These are phyloP conservation scores for Macrophya alboannulata DNA, from an alignment of 2,888 invertebrate genomes.

Conservation along the genomic window DNA sequence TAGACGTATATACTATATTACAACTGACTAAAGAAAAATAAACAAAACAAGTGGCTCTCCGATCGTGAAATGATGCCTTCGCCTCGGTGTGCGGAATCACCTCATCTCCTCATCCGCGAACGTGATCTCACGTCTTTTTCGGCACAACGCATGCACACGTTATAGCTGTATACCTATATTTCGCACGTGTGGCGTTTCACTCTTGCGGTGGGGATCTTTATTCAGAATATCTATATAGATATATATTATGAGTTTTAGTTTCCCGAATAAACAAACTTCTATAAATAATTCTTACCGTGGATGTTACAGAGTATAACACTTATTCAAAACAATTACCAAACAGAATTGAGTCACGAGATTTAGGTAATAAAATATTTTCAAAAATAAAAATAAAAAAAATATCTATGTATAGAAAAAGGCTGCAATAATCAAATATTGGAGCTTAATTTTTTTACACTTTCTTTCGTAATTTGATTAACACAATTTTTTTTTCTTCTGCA, in stretches of 20 bases:
- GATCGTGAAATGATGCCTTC: not conserved
- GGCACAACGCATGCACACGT: not conserved
- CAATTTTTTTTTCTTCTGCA: not conserved
- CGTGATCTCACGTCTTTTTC: slow-evolving; percentile 26
- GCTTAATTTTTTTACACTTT: not conserved
- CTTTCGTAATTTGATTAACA: not conserved
- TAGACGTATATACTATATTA: too few species aligned
- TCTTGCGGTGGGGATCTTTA: slow-evolving; percentile 17
- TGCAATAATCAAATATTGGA: not conserved
- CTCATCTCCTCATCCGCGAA: slow-evolving; percentile 34
- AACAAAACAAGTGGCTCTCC: slow-evolving; percentile 25
- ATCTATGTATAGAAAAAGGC: not conserved
- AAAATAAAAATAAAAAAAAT: not conserved
- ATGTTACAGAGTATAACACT: not conserved
- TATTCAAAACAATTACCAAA: not conserved
- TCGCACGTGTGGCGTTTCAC: slow-evolving; percentile 7
- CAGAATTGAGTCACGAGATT: not conserved
- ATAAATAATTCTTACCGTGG: not conserved
- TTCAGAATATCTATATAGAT: not conserved
- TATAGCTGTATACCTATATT: not conserved
- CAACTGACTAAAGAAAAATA: slow-evolving; percentile 11
- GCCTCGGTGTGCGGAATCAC: not conserved
- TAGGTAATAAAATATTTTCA: not conserved
- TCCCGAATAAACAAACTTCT: not conserved
- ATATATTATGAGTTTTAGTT: not conserved